Evolutionary conservation across 2,888 invertebrate genomes (phyloP).

Genomic region (Portevinia maculata): DNA sequence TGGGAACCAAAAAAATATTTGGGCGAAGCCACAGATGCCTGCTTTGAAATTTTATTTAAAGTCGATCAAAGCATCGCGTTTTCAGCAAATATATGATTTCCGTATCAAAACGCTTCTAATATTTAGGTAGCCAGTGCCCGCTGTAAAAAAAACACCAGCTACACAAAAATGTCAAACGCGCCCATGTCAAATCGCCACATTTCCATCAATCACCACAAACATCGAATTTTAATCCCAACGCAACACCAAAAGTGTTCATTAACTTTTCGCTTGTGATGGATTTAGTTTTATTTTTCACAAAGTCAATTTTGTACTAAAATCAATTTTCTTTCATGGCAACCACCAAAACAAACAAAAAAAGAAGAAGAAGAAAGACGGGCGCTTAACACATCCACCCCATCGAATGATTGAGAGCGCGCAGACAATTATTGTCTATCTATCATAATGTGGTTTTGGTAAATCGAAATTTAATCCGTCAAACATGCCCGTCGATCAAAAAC

Average conservation of each 20-base stretch:
- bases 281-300: conserved; percentile 9
- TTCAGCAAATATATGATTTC: too few relatives aligned
- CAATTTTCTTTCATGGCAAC: conserved; percentile 17
- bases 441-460: conserved; percentile 55
- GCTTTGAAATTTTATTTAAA: too few relatives aligned
- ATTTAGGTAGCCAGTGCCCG: too few relatives aligned
- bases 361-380: background rate
- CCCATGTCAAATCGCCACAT: conserved; percentile 4
- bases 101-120: too few relatives aligned
- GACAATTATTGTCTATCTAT: conserved; percentile 42
- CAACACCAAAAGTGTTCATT: conserved; percentile 42
- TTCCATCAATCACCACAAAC: conserved; percentile 45
- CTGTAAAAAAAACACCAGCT: too few relatives aligned
- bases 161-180: conserved; percentile 2
- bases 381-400: conserved; percentile 21
- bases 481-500: conserved; percentile 57
- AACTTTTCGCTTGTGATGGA: conserved; percentile 41
- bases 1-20: too few relatives aligned
- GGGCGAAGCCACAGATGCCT: too few relatives aligned
- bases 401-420: conserved; percentile 37
- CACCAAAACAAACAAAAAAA: conserved; percentile 27
- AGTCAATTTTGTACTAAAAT: too few relatives aligned
- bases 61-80: too few relatives aligned
- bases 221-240: conserved; percentile 28
- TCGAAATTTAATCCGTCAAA: conserved; percentile 65